phyloP scores from a whole-genome alignment of 2,797 vertebrate species.

The Crax fasciolata region DNA sequence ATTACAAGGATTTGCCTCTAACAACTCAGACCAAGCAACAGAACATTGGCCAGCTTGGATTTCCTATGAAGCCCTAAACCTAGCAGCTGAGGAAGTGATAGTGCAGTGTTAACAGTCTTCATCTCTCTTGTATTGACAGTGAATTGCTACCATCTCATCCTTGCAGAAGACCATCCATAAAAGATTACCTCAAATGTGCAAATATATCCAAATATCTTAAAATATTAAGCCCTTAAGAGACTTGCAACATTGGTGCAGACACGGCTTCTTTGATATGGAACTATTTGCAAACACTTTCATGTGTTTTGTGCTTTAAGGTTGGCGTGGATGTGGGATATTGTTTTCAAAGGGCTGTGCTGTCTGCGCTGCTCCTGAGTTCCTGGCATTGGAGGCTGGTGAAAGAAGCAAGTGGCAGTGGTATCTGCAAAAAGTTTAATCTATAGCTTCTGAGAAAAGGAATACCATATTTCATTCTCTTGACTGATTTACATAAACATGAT shows the following conservation, averaged over 20 bases:
- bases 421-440: not conserved
- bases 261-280: not conserved
- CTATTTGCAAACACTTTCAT: not conserved
- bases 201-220: not conserved
- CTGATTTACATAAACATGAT: not conserved
- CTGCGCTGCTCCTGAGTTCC: not conserved
- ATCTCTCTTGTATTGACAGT: not conserved
- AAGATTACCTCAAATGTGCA: not conserved
- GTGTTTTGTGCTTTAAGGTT: not conserved
- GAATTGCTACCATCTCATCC: not conserved
- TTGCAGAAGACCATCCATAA: not conserved
- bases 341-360: not conserved
- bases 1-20: not conserved
- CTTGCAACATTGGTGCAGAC: not conserved
- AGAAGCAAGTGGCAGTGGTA: too few relatives aligned
- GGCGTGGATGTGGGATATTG: not conserved
- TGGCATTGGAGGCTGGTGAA: not conserved
- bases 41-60: not conserved
- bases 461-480: not conserved
- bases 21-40: not conserved
- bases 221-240: not conserved
- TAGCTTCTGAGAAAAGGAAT: not conserved
- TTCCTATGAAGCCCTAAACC: not conserved
- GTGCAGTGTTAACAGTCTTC: not conserved
- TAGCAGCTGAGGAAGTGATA: not conserved